Percentiles rank a stretch among this genome's conserved stretches.
Evolutionary conservation across 2,797 vertebrate genomes (phyloP).

Genomic region (Myripristis murdjan): DNA sequence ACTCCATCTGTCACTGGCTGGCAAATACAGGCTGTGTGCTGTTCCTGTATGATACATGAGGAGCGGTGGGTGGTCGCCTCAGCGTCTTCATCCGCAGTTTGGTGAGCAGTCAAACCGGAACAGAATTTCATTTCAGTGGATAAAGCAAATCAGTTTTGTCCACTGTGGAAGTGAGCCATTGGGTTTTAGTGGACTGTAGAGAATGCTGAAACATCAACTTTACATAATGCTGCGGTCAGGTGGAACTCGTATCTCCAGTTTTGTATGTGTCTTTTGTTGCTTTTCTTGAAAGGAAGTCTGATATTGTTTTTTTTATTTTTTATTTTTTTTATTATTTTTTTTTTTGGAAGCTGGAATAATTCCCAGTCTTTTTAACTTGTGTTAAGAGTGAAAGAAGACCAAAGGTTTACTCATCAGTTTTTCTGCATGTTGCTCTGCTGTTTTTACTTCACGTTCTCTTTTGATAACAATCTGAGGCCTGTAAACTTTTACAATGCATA

Average conservation of each 20-base stretch:
- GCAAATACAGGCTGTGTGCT: conserved; percentile 33
- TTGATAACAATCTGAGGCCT: conserved; percentile 26
- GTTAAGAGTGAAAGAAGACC: background rate
- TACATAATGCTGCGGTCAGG: background rate
- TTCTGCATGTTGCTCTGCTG: background rate
- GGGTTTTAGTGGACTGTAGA: conserved; percentile 32
- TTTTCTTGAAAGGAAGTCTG: background rate
- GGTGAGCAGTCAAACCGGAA: conserved; percentile 53
- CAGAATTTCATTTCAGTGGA: conserved; percentile 54
- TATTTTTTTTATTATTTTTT: no score
- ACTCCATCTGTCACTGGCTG: conserved; percentile 52
- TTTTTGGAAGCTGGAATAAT: no score
- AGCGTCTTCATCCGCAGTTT: conserved; percentile 41
- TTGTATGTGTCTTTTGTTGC: conserved; percentile 1
- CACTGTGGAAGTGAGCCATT: conserved; percentile 26
- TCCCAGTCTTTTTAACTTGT: background rate
- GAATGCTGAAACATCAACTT: conserved; percentile 22
- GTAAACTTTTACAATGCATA: conserved; percentile 30
- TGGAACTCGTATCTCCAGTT: background rate
- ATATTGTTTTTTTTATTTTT: background rate
- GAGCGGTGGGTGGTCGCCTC: conserved; percentile 56
- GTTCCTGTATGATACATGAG: conserved; percentile 45
- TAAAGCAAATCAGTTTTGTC: conserved; percentile 33
- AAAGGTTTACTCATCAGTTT: background rate
- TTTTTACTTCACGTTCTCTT: conserved; percentile 20